A percentile compares a stretch with the other conserved stretches of the same genome.
phyloP scores from a whole-genome alignment of 2,113 vertebrate species.

The Aphyosemion australe region DNA sequence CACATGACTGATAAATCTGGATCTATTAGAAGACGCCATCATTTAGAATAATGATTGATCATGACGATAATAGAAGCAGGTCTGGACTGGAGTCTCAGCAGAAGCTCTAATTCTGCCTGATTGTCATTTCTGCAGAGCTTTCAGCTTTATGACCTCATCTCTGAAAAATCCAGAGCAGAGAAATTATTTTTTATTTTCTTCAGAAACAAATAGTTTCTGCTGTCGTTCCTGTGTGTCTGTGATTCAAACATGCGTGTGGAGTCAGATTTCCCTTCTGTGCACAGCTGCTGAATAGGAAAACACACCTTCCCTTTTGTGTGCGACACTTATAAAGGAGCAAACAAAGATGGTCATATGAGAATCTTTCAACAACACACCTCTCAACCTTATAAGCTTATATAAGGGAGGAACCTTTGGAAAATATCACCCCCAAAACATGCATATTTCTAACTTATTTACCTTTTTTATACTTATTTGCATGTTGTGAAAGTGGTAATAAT shows the following conservation, averaged over 20 bases:
- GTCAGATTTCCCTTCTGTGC: conserved; percentile 45
- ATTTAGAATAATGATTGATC: background rate
- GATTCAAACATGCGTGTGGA: conserved; percentile 33
- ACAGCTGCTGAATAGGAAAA: conserved; percentile 30
- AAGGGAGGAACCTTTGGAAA: too few relatives aligned
- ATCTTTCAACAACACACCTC: background rate
- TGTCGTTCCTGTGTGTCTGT: conserved; percentile 17
- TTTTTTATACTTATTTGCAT: too few relatives aligned
- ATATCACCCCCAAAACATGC: too few relatives aligned
- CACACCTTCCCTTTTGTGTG: conserved; percentile 16
- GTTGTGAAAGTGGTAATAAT: too few relatives aligned
- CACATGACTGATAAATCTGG: background rate
- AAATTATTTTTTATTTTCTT: conserved; percentile 4
- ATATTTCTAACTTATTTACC: too few relatives aligned
- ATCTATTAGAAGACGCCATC: background rate
- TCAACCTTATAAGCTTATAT: too few relatives aligned
- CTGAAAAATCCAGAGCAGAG: conserved; percentile 13
- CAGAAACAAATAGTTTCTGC: conserved; percentile 11
- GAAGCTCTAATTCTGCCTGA: conserved; percentile 9
- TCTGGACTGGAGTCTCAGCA: background rate
- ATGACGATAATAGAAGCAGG: too few relatives aligned
- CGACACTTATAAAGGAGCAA: background rate
- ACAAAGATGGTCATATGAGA: background rate
- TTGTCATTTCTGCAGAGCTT: background rate
- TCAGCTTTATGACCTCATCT: conserved; percentile 27